Evolutionary conservation across 2,113 vertebrate species (phyloP), one percentile per base, ranked within the genome.

Genomic region (Megatriorchis doriae): DNA sequence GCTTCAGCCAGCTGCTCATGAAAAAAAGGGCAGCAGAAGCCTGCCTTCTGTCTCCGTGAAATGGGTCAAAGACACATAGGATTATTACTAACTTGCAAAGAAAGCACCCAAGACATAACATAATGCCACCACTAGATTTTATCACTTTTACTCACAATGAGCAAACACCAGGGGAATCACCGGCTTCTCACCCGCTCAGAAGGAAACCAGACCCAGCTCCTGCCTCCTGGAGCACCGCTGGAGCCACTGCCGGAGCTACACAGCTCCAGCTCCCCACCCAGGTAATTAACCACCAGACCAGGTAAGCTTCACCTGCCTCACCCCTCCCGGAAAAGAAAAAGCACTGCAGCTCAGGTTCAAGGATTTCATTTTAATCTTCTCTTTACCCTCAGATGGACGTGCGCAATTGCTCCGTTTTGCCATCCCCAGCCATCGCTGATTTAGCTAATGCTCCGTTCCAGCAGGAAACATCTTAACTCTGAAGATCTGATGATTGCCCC

Each of bases 381-480:
- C 77, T 67, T 84, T 86, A 52, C 88, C 82, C 79, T 38, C 74
- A 48, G 71, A 94, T 22, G 89, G 95, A 88, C 10, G 0, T 0
- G 1, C 2, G 12, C 86, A 26, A 52, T 83, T 5, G 7, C 81
- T 86, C 73, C 42, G 2, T 53, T 94, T 81, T 63, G 90, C 77
- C 79, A 21, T 79, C 72, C 61, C 73, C 81, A 67, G 91, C 71
- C 81, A 59, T 47, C 2, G 2, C 84, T 96, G 95, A 96, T 96
- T 96, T 96, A 97, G 95, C 82, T 97, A 96, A 97, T 84, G 87
- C 91, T 94, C 88, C 2, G 10, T 21, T 97, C 82, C 95, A 94
- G 93, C 96, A 95, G 96, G 96, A 97, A 96, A 95, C 93, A 93
- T 97, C 94, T 97, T 97, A 96, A 97, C 96, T 96, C 93, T 53